Percentiles rank a stretch among this genome's conserved stretches.
Conservation (phyloP, 2,113 vertebrate species). For the Phrynocephalus versicolor region DNA sequence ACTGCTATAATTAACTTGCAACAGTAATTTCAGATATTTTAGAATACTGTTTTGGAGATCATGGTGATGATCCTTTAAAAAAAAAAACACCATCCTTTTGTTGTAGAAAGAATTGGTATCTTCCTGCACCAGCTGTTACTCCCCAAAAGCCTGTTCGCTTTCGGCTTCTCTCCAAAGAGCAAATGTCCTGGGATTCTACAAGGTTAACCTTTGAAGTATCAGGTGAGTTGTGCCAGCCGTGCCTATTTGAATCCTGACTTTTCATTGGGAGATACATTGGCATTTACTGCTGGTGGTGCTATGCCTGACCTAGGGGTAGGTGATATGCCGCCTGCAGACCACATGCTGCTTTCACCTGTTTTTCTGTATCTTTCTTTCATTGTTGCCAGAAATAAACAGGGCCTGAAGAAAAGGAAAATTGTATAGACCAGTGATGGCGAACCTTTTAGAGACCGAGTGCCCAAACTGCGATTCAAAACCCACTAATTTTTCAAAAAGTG, state of each 20-base stretch:
- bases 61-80: not conserved
- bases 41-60: not conserved
- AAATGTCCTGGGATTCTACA: constrained; percentile 79
- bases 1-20: not conserved
- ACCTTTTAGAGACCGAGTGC: no score
- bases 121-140: constrained; percentile 85
- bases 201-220: constrained; percentile 87
- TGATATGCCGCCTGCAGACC: no score
- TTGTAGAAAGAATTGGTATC: constrained; percentile 95
- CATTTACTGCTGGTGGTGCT: not conserved
- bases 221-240: constrained; percentile 72
- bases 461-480: no score
- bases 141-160: constrained; percentile 82
- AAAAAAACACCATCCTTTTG: constrained; percentile 28
- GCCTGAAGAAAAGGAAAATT: no score
- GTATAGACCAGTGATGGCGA: no score
- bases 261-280: not conserved
- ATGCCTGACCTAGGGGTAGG: not conserved
- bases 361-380: no score
- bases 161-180: constrained; percentile 83
- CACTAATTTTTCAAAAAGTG: no score
- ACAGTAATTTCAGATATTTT: not conserved
- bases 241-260: not conserved
- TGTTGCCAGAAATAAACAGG: no score
- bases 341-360: no score